A percentile compares a stretch with the other conserved stretches of the same genome.
Conservation (phyloP, 2,113 vertebrate species). For the Pterocles burchelli region DNA sequence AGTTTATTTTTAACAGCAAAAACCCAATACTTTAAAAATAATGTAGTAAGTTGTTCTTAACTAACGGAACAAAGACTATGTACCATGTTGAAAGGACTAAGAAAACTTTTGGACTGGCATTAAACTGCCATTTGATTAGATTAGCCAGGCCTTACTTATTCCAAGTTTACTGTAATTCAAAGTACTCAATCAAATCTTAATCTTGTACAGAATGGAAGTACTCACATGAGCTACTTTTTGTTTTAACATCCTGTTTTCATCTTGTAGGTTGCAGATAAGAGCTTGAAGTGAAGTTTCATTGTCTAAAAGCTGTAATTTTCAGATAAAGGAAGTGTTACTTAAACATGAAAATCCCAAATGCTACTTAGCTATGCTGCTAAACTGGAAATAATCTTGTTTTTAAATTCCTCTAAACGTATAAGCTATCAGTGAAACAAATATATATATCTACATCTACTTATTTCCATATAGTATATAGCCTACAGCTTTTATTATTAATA, state of each 20-base stretch:
- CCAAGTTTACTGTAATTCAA: neutral
- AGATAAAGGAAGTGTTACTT: slow-evolving; percentile 8
- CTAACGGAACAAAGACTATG: neutral
- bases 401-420: neutral
- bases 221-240: slow-evolving; percentile 89
- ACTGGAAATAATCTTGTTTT: neutral
- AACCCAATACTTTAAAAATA: neutral
- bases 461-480: neutral
- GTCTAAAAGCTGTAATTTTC: slow-evolving; percentile 51
- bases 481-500: neutral
- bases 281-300: slow-evolving; percentile 56
- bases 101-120: neutral
- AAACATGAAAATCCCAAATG: neutral
- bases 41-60: neutral
- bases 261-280: slow-evolving; percentile 76
- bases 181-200: neutral
- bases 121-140: neutral
- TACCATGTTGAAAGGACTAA: neutral
- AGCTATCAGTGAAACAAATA: neutral
- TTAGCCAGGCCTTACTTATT: neutral
- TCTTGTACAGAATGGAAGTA: slow-evolving; percentile 2
- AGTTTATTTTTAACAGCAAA: neutral
- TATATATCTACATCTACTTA: neutral
- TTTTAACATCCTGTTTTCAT: slow-evolving; percentile 88
- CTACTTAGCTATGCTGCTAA: neutral